phyloP scores from a whole-genome alignment of 2,113 vertebrate genomes.

The Chaenocephalus aceratus region DNA sequence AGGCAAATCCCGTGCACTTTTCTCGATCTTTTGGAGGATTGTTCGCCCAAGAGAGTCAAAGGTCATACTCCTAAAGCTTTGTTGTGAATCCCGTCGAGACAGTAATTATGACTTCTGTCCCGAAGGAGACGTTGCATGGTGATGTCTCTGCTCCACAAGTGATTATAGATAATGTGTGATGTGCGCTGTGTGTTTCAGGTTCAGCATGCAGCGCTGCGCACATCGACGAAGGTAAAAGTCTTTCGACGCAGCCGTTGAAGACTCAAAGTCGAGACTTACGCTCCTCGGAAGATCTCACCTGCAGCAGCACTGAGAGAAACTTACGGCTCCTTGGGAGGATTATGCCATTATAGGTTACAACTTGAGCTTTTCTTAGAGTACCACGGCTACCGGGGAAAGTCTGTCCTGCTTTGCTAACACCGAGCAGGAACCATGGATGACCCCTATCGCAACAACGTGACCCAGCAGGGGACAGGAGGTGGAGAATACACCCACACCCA shows the following conservation, averaged over 20 bases:
- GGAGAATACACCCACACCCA: conserved; percentile 85
- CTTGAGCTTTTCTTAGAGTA: conserved; percentile 45
- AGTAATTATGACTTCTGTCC: background rate
- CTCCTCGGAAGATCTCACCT: conserved; percentile 7
- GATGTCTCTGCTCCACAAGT: conserved; percentile 7
- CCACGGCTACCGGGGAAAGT: conserved; percentile 50
- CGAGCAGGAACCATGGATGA: conserved; percentile 84
- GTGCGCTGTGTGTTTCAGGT: conserved; percentile 68
- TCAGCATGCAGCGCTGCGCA: conserved; percentile 70
- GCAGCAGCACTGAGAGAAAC: conserved; percentile 29
- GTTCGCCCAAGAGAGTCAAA: background rate
- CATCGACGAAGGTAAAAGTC: conserved; percentile 55
- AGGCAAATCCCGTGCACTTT: too few relatives aligned
- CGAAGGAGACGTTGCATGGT: conserved; percentile 7
- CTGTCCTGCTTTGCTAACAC: conserved; percentile 43
- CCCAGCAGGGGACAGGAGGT: conserved; percentile 82
- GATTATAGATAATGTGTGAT: conserved; percentile 16
- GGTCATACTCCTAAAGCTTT: background rate
- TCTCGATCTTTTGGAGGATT: background rate
- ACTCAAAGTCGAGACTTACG: conserved; percentile 45
- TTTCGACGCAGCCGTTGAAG: conserved; percentile 44
- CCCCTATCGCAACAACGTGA: conserved; percentile 86
- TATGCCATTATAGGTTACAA: conserved; percentile 74
- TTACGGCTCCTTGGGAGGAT: conserved; percentile 58
- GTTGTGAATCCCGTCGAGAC: background rate